Conservation (phyloP, 2,797 vertebrate genomes). For the Zenarchopterus dispar region DNA sequence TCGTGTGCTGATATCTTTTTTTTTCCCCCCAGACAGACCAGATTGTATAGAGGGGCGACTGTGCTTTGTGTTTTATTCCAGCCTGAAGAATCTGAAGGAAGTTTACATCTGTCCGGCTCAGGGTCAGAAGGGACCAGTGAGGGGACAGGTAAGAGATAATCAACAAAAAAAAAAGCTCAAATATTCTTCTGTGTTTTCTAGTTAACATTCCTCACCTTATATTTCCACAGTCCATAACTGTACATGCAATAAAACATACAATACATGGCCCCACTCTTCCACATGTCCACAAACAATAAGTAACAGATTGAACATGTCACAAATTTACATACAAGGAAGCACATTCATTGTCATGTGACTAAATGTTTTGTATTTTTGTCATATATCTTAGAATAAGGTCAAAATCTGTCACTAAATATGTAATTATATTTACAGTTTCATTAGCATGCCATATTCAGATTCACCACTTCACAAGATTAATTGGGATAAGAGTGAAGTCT, state of each 20-base stretch:
- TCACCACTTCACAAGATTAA: too few species aligned
- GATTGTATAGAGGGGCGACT: conserved; percentile 91
- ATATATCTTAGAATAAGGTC: too few species aligned
- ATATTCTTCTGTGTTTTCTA: not conserved
- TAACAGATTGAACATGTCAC: too few species aligned
- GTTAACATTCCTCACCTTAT: not conserved
- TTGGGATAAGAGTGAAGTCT: too few species aligned
- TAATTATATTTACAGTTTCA: too few species aligned
- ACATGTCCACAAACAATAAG: too few species aligned
- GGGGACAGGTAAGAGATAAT: conserved; percentile 88
- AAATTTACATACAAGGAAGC: too few species aligned
- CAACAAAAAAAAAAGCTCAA: too few species aligned
- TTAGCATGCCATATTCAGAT: too few species aligned
- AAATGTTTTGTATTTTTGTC: not conserved
- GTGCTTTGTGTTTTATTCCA: conserved; percentile 93
- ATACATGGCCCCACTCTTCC: too few species aligned
- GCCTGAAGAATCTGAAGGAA: conserved; percentile 94
- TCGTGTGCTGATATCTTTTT: not conserved
- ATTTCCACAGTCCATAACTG: not conserved
- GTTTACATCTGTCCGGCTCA: conserved; percentile 87
- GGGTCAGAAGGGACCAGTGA: conserved; percentile 84
- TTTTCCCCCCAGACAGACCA: conserved; percentile 88
- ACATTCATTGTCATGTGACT: too few species aligned
- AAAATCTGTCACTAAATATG: too few species aligned
- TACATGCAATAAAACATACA: not conserved